Percentiles rank a stretch among this genome's conserved stretches.
Evolutionary conservation across 2,113 vertebrate species (phyloP).

Genomic region (Scomber scombrus): DNA sequence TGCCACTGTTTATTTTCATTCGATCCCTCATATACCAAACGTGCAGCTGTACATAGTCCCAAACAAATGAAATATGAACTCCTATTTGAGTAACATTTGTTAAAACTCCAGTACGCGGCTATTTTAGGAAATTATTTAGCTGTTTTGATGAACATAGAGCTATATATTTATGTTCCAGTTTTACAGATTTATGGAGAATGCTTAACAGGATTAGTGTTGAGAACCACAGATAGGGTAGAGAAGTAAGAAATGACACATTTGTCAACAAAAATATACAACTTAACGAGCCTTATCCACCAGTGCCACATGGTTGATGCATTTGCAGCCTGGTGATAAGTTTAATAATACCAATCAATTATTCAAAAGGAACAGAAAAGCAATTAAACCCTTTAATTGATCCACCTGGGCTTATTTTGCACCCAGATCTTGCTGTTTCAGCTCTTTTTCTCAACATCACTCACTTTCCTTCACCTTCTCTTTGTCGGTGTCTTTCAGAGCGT

Average conservation of each 20-base stretch:
- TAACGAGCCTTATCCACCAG: not conserved
- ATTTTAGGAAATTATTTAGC: too few relatives aligned
- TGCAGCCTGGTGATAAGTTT: not conserved
- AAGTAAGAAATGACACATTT: too few relatives aligned
- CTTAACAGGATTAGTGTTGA: too few relatives aligned
- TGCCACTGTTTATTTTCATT: not conserved
- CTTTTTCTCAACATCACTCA: not conserved
- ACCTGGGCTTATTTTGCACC: not conserved
- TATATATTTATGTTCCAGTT: not conserved
- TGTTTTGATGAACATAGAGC: too few relatives aligned
- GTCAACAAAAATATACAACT: not conserved
- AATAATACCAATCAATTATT: not conserved
- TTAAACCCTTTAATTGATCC: not conserved
- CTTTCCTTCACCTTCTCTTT: not conserved
- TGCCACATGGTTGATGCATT: not conserved
- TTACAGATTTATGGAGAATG: not conserved
- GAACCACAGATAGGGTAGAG: too few relatives aligned
- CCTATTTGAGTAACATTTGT: too few relatives aligned
- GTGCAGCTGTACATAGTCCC: not conserved
- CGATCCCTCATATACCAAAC: not conserved
- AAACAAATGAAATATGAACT: too few relatives aligned
- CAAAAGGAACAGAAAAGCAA: not conserved
- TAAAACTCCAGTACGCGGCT: too few relatives aligned
- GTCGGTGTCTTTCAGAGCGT: slow-evolving; percentile 85
- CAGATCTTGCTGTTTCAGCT: slow-evolving; percentile 1